phyloP scores from a whole-genome alignment of 2,113 vertebrate species.

The Lipotes vexillifer region DNA sequence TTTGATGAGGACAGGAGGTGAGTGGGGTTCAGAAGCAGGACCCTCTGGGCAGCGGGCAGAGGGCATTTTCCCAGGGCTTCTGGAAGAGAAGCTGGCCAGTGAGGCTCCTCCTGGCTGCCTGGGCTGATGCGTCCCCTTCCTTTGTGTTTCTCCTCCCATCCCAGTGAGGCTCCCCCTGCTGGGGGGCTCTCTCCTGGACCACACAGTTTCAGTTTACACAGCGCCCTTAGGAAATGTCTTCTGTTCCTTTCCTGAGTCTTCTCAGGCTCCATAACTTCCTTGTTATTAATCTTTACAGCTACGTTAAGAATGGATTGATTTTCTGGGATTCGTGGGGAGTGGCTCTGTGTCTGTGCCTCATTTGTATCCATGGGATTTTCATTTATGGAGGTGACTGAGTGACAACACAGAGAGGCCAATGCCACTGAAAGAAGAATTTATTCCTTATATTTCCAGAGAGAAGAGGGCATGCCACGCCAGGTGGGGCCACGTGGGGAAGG shows the following conservation, averaged over 20 bases:
- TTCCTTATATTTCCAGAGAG: neutral
- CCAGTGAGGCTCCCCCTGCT: neutral
- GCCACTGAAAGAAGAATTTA: neutral
- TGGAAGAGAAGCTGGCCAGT: neutral
- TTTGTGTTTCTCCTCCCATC: neutral
- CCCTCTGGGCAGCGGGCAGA: neutral
- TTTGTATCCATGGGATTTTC: neutral
- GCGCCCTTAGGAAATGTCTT: neutral
- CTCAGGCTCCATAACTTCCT: neutral
- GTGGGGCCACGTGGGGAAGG: neutral
- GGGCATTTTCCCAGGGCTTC: neutral
- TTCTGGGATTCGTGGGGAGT: neutral
- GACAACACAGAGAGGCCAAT: neutral
- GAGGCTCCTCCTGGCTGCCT: neutral
- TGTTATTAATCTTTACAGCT: neutral
- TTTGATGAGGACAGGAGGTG: neutral
- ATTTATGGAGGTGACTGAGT: neutral
- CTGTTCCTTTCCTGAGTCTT: neutral
- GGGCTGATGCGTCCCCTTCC: too few species aligned
- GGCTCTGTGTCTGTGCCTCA: neutral
- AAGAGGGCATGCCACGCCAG: neutral
- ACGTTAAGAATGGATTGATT: constrained; percentile 23
- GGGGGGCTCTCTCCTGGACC: neutral
- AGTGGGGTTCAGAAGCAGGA: neutral
- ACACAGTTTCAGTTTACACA: neutral